Conservation (phyloP, 2,113 vertebrate genomes). For the Urocolius indicus region DNA sequence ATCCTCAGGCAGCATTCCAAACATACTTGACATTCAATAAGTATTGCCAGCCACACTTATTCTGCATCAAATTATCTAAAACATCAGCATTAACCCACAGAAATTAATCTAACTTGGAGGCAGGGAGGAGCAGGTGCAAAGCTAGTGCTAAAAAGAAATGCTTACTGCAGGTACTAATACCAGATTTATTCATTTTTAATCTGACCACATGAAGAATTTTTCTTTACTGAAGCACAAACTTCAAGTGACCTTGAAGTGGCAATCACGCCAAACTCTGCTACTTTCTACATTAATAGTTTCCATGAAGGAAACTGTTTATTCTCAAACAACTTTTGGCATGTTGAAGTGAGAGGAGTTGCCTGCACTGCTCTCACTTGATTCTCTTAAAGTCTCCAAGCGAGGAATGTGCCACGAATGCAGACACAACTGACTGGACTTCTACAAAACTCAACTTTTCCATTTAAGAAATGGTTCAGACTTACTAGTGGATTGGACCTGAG, state of each 20-base stretch:
- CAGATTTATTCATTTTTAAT: neutral
- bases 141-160: neutral
- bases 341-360: neutral
- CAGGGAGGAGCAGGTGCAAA: neutral
- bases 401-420: neutral
- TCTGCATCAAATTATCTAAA: neutral
- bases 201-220: neutral
- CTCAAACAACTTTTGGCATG: neutral
- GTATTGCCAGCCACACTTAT: neutral
- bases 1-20: slow-evolving; percentile 54
- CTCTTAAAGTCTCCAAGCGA: neutral
- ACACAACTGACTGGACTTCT: neutral
- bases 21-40: slow-evolving; percentile 21
- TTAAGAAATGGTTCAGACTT: neutral
- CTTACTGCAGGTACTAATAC: neutral
- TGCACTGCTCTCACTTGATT: no score
- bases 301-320: neutral
- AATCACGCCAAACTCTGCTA: neutral
- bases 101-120: neutral
- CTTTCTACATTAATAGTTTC: neutral
- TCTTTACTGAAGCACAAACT: neutral
- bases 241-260: neutral
- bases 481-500: neutral
- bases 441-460: neutral
- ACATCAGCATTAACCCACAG: neutral